These are phyloP conservation scores for Yasuhikotakia modesta DNA, from an alignment of 2,797 vertebrate genomes.

Conservation along the genomic window DNA sequence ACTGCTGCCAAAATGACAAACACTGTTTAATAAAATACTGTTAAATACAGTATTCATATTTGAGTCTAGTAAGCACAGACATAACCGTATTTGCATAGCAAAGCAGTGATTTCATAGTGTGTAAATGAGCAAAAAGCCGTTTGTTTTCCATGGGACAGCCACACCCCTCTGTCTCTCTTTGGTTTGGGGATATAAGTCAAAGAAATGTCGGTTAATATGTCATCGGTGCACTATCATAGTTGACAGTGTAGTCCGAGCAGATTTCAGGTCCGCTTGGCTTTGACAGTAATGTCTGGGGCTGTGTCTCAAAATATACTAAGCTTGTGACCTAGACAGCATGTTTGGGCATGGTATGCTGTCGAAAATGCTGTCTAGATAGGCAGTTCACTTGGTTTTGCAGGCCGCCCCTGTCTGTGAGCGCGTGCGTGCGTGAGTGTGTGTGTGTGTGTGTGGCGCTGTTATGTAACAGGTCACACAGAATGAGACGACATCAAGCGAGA, in stretches of 20 bases:
- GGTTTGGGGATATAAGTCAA: conserved; percentile 9
- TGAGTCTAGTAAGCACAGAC: background rate
- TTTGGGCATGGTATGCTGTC: background rate
- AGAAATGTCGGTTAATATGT: conserved; percentile 32
- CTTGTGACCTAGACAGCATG: background rate
- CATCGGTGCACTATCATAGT: conserved; percentile 10
- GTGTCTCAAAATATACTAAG: conserved; percentile 10
- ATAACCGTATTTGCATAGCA: conserved; percentile 4
- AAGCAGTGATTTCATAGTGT: conserved; percentile 32
- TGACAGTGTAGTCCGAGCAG: conserved; percentile 27
- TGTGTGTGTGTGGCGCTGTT: conserved; percentile 67
- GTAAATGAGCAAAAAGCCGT: conserved; percentile 18
- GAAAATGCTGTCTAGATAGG: conserved; percentile 33
- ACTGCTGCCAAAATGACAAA: background rate
- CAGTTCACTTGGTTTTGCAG: background rate
- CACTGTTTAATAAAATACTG: background rate
- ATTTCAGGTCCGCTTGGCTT: conserved; percentile 30
- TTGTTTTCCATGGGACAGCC: conserved; percentile 23
- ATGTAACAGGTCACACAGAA: conserved; percentile 81
- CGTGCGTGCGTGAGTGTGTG: conserved; percentile 61
- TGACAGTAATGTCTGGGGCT: conserved; percentile 6
- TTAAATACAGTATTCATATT: background rate
- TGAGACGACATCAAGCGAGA: conserved; percentile 44
- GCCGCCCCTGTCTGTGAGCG: conserved; percentile 27
- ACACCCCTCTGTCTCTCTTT: conserved; percentile 24